Percentiles rank a stretch among this genome's conserved stretches.
phyloP scores from a whole-genome alignment of 1,140 invertebrate genomes.

The Lepidurus apus region DNA sequence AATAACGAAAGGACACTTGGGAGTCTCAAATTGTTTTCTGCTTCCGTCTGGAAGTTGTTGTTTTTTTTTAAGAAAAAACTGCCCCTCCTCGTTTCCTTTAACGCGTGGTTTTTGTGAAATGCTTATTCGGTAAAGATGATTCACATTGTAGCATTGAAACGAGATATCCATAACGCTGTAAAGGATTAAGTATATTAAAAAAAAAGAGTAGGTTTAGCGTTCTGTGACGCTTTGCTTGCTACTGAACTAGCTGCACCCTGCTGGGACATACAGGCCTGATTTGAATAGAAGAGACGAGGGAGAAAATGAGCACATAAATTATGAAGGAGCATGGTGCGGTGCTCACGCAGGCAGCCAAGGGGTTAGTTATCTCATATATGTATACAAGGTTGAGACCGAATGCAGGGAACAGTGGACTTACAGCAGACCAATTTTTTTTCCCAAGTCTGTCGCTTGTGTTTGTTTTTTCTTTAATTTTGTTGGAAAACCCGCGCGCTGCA shows the following conservation, averaged over 20 bases:
- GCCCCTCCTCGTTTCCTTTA: not conserved
- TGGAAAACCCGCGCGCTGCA: not conserved
- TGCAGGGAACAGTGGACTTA: not conserved
- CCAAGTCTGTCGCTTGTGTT: not conserved
- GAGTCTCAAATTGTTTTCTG: not conserved
- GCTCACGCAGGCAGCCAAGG: not conserved
- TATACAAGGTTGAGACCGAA: not conserved
- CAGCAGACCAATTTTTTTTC: not conserved
- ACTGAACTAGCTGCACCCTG: not conserved
- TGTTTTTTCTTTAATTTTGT: not conserved
- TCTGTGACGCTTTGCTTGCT: not conserved
- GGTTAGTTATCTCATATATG: not conserved
- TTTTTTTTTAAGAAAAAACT: too few relatives aligned
- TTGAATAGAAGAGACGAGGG: conserved; percentile 21
- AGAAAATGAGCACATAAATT: conserved; percentile 22
- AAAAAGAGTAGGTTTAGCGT: not conserved
- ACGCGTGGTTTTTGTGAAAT: not conserved
- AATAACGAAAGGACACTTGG: not conserved
- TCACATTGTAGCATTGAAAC: not conserved
- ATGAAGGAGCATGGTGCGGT: conserved; percentile 2
- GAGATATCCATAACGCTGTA: not conserved
- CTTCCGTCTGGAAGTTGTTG: not conserved
- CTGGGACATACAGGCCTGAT: not conserved
- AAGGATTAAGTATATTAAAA: not conserved
- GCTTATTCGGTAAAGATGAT: not conserved